phyloP scores from a whole-genome alignment of 2,888 invertebrate genomes.

The Teinopalpus imperialis region DNA sequence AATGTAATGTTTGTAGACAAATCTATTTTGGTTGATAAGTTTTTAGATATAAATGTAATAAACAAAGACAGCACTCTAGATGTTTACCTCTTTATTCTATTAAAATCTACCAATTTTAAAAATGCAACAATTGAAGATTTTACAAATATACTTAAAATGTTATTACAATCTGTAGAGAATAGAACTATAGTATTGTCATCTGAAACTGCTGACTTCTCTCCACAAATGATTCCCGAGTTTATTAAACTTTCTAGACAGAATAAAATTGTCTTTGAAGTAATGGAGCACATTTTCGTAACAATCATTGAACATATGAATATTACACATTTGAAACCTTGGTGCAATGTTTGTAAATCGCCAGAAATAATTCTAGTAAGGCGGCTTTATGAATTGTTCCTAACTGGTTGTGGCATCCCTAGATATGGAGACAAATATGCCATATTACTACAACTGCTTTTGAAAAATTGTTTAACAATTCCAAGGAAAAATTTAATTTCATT shows the following conservation, averaged over 20 bases:
- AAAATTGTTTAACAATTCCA: slow-evolving; percentile 60
- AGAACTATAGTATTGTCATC: slow-evolving; percentile 55
- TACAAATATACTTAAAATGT: slow-evolving; percentile 60
- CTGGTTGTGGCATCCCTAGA: slow-evolving; percentile 65
- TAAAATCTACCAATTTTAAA: slow-evolving; percentile 68
- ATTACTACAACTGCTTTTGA: slow-evolving; percentile 69
- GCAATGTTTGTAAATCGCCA: slow-evolving; percentile 63
- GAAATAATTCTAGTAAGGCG: slow-evolving; percentile 61
- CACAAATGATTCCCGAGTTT: slow-evolving; percentile 52
- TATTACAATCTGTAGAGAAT: slow-evolving; percentile 62
- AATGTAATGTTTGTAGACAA: slow-evolving; percentile 54
- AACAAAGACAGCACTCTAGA: slow-evolving; percentile 56
- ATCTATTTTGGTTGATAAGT: slow-evolving; percentile 44
- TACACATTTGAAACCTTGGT: slow-evolving; percentile 63
- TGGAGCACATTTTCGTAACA: slow-evolving; percentile 76
- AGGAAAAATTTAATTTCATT: slow-evolving; percentile 79
- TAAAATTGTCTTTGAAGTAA: slow-evolving; percentile 79
- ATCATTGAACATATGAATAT: slow-evolving; percentile 73
- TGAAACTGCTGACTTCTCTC: slow-evolving; percentile 48
- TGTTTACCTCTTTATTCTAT: slow-evolving; percentile 62
- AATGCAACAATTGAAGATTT: slow-evolving; percentile 56
- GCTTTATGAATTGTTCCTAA: slow-evolving; percentile 72
- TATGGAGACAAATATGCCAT: slow-evolving; percentile 59
- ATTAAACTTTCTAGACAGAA: slow-evolving; percentile 59
- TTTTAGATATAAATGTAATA: slow-evolving; percentile 50